Evolutionary conservation across 2,888 invertebrate genomes (phyloP).

Genomic region (Phalera bucephala): DNA sequence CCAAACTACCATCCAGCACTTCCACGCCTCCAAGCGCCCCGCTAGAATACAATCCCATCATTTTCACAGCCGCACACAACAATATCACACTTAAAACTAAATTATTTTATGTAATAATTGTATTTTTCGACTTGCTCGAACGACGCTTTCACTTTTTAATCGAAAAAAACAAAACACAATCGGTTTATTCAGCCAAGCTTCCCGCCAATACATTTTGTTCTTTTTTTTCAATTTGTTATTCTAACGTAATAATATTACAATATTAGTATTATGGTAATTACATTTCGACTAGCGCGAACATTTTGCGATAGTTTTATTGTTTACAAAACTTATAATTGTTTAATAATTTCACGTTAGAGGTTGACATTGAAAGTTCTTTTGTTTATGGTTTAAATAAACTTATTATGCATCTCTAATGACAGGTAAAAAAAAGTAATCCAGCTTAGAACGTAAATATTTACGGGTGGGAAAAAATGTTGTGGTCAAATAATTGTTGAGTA

Average conservation of each 20-base stretch:
- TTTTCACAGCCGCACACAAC: conserved; percentile 55
- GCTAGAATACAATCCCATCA: conserved; percentile 80
- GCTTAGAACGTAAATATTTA: conserved; percentile 23
- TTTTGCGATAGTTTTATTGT: conserved; percentile 4
- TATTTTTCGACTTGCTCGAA: conserved; percentile 28
- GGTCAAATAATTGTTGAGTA: too few species aligned
- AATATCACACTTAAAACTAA: conserved; percentile 19
- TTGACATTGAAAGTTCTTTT: conserved; percentile 9
- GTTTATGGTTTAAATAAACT: conserved; percentile 15
- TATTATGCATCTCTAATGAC: conserved; percentile 12
- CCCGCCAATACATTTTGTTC: conserved; percentile 29
- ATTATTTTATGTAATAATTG: conserved; percentile 20
- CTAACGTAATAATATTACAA: not conserved
- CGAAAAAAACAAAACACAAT: conserved; percentile 42
- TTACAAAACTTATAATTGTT: too few species aligned
- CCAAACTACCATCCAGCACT: conserved; percentile 69
- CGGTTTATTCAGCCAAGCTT: conserved; percentile 34
- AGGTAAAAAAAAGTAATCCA: conserved; percentile 7
- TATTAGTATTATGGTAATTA: too few species aligned
- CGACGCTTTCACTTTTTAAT: conserved; percentile 34
- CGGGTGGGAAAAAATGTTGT: too few species aligned
- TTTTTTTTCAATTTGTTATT: not conserved
- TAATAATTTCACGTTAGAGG: conserved; percentile 6
- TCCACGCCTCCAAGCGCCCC: conserved; percentile 82
- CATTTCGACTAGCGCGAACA: conserved; percentile 26